Evolutionary conservation across 2,113 vertebrate genomes (phyloP), one percentile per base, ranked within the genome.

Genomic region (Euleptes europaea): DNA sequence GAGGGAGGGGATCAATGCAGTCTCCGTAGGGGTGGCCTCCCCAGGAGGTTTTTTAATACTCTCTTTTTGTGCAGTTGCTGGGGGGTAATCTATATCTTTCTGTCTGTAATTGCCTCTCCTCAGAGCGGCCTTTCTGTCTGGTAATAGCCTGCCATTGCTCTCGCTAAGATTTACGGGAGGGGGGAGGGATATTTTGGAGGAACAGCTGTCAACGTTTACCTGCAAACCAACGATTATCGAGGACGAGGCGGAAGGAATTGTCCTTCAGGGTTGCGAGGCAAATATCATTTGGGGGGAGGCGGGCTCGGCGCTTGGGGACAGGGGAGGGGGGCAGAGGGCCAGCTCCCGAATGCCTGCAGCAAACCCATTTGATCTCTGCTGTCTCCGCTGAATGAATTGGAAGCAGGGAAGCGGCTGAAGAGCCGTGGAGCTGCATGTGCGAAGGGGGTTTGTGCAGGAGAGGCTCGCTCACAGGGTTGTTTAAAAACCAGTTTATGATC

Each of bases 21-120:
- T 91, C 73, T 88, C 84, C 86, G 84, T 54, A n/a, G 88, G 90
- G 86, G 69, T 28, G 63, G 66, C 57, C 88, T 93, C 92, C 90
- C 94, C n/a, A 11, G 84, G 93, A 87, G 92, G 90, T 72, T 92
- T 91, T 85, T 89, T 90, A 90, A 87, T 87, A 80, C 86, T 80
- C 88, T 76, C 92, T 92, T 84, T 90, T 91, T 84, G 84, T 89
- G 86, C 81, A 28, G 11, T 47, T 10, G 80, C 12, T 88, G 84
- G 80, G 86, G 79, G 81, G 75, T 49, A 75, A 91, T 92, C 90
- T 86, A 35, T 70, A 1, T 4, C 83, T 76, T 88, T 83, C 80
- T 76, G 47, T 82, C 89, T n/a, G 6, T 76, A 84, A 8, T 89
- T 66, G 57, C 89, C 85, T 94, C 92, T 86, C 88, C 69, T 92